These are phyloP conservation scores for Neodon shergylaensis DNA, from an alignment of 2,113 vertebrate genomes.

Conservation along the genomic window DNA sequence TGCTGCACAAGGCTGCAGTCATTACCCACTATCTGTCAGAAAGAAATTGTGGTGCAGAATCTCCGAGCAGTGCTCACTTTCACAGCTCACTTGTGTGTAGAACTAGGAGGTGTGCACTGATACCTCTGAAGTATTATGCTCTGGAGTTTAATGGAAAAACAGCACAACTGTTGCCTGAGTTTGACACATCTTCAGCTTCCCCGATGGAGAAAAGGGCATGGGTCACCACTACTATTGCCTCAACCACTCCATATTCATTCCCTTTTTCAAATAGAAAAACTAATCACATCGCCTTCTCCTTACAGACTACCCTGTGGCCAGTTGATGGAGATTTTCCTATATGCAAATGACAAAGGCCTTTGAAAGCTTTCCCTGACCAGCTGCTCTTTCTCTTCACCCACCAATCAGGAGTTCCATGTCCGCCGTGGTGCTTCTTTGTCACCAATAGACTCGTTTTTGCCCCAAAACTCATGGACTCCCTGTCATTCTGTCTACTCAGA, in stretches of 20 bases:
- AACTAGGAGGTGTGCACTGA: not conserved
- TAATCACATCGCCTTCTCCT: accelerated
- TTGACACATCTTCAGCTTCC: not conserved
- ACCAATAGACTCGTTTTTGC: not conserved
- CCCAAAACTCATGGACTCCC: not conserved
- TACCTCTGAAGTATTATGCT: not conserved
- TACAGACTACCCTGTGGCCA: accelerated
- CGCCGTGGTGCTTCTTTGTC: not conserved
- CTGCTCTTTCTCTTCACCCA: not conserved
- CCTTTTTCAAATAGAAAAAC: not conserved
- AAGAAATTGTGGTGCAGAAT: not conserved
- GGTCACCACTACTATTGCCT: too few relatives aligned
- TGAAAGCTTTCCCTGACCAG: not conserved
- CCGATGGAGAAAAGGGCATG: not conserved
- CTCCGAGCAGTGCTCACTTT: not conserved
- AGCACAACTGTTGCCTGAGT: not conserved
- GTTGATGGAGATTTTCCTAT: not conserved
- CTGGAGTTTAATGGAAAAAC: not conserved
- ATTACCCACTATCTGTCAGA: not conserved
- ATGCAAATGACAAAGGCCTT: not conserved
- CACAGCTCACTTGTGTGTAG: not conserved
- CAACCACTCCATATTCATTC: not conserved
- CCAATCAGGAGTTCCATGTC: not conserved
- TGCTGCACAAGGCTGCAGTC: not conserved
- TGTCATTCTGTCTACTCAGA: accelerated